Evolutionary conservation across 1,140 invertebrate species (phyloP), one percentile per base, ranked within the genome.

Genomic region (Lucilia sericata): DNA sequence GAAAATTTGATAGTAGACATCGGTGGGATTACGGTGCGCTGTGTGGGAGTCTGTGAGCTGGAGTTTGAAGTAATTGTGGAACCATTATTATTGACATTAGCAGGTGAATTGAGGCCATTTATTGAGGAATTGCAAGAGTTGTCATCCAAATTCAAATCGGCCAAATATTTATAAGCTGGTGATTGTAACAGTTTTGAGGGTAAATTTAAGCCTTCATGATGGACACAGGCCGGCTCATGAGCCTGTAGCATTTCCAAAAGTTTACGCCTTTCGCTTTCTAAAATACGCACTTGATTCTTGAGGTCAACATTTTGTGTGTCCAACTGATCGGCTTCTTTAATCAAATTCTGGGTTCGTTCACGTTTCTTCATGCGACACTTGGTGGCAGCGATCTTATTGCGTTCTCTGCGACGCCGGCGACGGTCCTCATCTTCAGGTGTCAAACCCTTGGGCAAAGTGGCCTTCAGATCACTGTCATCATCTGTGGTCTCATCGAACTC

Each of bases 351-450:
- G 0, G 97, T 98, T 85, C 95, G 94, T 88, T 98, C 96, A 25
- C 97, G 95, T 91, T 98, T 98, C 93, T 98, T 98, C 92, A 97
- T 94, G 82, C 97, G 94, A 91, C 98, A 98, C 91, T 98, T 98
- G 21, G 97, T 98, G 13, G 98, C 98, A 19, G 98, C 98, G 74
- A 98, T 96, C 93, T 98, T 98, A 91, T 99, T 98, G 82, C 97
- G 93, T 91, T 98, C 97, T 85, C 97, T 93, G 87, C 97, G 93
- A 82, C 96, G 92, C 75, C 95, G 92, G 82, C 97, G 93, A 36
- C 96, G 93, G 87, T 98, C 97, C 92, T 98, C 97, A 87, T 98
- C 97, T 92, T 98, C 97, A 19, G 96, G 95, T 13, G 97, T 98
- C 85, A 98, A 91, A 0, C 89, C 89, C 83, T 90, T 90, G 0